Percentiles rank a stretch among this genome's conserved stretches.
phyloP scores from a whole-genome alignment of 2,888 invertebrate species.

The Tinea trinotella region DNA sequence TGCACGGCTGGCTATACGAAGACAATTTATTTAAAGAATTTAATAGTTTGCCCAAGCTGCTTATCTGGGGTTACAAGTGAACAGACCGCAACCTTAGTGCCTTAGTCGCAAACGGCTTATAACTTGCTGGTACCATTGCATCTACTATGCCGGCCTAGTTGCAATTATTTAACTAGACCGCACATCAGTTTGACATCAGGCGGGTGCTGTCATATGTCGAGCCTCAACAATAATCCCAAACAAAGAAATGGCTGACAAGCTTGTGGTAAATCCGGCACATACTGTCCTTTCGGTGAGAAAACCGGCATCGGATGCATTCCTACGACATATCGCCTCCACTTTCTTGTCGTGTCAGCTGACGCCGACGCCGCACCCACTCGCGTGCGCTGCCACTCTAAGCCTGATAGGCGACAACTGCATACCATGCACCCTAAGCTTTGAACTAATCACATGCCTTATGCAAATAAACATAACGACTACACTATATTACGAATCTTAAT shows the following conservation, averaged over 20 bases:
- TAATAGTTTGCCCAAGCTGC: too few species aligned
- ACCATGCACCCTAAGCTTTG: background rate
- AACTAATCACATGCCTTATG: background rate
- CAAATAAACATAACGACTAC: background rate
- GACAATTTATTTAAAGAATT: too few species aligned
- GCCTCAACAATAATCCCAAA: background rate
- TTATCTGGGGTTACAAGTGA: too few species aligned
- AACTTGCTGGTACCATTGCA: too few species aligned
- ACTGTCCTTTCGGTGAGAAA: conserved; percentile 12
- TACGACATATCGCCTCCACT: conserved; percentile 17
- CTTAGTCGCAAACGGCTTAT: too few species aligned
- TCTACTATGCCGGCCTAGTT: too few species aligned
- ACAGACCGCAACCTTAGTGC: too few species aligned
- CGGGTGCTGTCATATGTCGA: too few species aligned
- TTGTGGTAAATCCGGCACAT: background rate
- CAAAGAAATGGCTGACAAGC: background rate
- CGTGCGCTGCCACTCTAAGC: background rate
- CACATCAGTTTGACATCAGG: too few species aligned
- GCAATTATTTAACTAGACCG: too few species aligned
- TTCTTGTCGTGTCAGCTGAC: conserved; percentile 11
- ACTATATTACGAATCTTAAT: too few species aligned
- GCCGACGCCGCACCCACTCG: conserved; percentile 14
- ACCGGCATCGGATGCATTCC: conserved; percentile 17
- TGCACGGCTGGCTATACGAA: too few species aligned
- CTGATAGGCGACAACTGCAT: conserved; percentile 9